A percentile compares a stretch with the other conserved stretches of the same genome.
phyloP scores from a whole-genome alignment of 2,888 invertebrate species.

The Thymelicus lineola region DNA sequence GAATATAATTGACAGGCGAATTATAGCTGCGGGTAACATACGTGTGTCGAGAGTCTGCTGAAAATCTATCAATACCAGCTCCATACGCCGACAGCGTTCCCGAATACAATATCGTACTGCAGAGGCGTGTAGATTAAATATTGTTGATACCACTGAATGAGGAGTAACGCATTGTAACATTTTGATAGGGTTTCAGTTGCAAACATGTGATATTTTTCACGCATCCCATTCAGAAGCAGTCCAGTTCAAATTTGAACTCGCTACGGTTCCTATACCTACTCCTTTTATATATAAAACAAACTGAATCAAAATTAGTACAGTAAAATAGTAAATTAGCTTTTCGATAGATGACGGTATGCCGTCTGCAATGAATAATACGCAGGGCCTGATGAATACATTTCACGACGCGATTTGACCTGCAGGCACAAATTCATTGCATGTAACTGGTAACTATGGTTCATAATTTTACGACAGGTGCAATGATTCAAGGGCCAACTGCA shows the following conservation, averaged over 20 bases:
- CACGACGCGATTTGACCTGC: neutral
- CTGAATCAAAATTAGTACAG: neutral
- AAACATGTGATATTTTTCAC: neutral
- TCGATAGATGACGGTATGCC: neutral
- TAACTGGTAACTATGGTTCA: neutral
- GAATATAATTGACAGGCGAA: constrained; percentile 37
- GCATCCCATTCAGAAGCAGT: too few relatives aligned
- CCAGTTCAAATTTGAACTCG: too few relatives aligned
- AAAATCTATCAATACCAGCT: constrained; percentile 37
- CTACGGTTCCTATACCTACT: too few relatives aligned
- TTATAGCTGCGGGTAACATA: constrained; percentile 33
- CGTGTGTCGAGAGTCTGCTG: constrained; percentile 26
- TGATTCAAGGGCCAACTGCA: neutral
- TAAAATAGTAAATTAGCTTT: neutral
- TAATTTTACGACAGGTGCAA: neutral
- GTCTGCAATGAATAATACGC: constrained; percentile 12
- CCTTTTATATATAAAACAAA: too few relatives aligned
- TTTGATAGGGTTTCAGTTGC: neutral
- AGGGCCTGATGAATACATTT: constrained; percentile 13
- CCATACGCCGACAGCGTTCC: constrained; percentile 20
- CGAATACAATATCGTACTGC: constrained; percentile 24
- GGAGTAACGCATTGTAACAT: neutral
- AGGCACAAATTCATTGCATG: neutral
- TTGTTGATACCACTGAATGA: neutral
- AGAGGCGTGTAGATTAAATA: neutral